Conservation (phyloP, 2,113 vertebrate species). For the Carassius gibelio region DNA sequence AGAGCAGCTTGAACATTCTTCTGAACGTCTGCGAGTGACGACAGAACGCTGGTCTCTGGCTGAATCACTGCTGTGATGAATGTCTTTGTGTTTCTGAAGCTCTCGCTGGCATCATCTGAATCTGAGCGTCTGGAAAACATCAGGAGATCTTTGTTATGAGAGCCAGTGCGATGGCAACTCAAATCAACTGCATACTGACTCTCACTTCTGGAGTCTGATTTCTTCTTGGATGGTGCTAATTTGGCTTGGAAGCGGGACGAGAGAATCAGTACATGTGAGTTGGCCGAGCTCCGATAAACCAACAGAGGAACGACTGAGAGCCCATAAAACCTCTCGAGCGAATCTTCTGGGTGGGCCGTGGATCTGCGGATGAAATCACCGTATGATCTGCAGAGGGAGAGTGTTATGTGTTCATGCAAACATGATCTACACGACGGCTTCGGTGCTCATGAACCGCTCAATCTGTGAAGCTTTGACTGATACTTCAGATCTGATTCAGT, state of each 20-base stretch:
- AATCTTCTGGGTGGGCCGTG: slow-evolving; percentile 73
- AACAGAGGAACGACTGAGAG: slow-evolving; percentile 58
- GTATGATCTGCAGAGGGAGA: neutral
- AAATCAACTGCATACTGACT: slow-evolving; percentile 60
- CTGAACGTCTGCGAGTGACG: too few relatives aligned
- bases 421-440: too few relatives aligned
- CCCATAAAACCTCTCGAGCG: slow-evolving; percentile 60
- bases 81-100: too few relatives aligned
- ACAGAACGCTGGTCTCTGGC: too few relatives aligned
- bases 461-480: too few relatives aligned
- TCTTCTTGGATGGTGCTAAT: slow-evolving; percentile 60
- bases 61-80: too few relatives aligned
- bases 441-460: too few relatives aligned
- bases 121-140: slow-evolving; percentile 74
- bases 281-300: slow-evolving; percentile 24
- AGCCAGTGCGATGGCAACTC: slow-evolving; percentile 58
- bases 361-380: too few relatives aligned
- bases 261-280: slow-evolving; percentile 25
- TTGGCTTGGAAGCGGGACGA: slow-evolving; percentile 58
- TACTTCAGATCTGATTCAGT: too few relatives aligned
- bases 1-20: neutral
- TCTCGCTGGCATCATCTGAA: too few relatives aligned
- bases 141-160: slow-evolving; percentile 73
- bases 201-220: slow-evolving; percentile 63
- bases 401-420: neutral